phyloP scores from a whole-genome alignment of 2,888 invertebrate genomes.

The Caenorhabditis virilis region DNA sequence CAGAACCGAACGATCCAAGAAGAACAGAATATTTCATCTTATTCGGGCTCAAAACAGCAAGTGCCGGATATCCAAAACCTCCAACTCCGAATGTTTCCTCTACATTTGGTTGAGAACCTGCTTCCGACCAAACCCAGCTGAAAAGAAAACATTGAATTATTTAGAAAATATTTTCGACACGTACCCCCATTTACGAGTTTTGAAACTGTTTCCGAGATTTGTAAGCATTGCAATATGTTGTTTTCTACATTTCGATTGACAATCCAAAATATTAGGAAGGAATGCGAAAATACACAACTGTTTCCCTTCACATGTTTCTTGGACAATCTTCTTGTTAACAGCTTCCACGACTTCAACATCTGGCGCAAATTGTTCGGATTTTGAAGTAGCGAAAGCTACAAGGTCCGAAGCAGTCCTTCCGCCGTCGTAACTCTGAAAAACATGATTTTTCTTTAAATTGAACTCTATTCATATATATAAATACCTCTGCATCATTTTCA shows the following conservation, averaged over 20 bases:
- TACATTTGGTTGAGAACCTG: conserved; percentile 81
- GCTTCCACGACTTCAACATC: conserved; percentile 27
- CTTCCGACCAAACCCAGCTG: conserved; percentile 91
- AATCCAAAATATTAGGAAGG: conserved; percentile 91
- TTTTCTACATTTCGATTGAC: conserved; percentile 87
- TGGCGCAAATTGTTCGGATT: conserved; percentile 5
- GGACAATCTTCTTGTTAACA: conserved; percentile 75
- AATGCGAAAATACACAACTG: conserved; percentile 85
- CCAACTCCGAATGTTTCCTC: conserved; percentile 91
- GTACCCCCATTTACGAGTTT: conserved; percentile 86
- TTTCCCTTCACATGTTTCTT: conserved; percentile 81
- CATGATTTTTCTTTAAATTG: not conserved
- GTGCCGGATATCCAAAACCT: conserved; percentile 96
- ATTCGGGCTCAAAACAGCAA: conserved; percentile 93
- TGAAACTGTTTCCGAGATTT: conserved; percentile 84
- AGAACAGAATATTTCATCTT: conserved; percentile 83
- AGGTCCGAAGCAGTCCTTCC: conserved; percentile 79
- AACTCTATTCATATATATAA: too few species aligned
- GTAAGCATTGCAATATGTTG: conserved; percentile 79
- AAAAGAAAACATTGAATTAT: conserved; percentile 5
- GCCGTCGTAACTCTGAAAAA: conserved; percentile 74
- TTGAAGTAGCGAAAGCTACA: conserved; percentile 9
- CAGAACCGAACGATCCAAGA: conserved; percentile 14
- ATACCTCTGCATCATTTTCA: conserved; percentile 70
- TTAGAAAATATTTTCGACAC: conserved; percentile 69